Base-by-base conservation (phyloP, 2,797 vertebrate species). In the Crax fasciolata region DNA sequence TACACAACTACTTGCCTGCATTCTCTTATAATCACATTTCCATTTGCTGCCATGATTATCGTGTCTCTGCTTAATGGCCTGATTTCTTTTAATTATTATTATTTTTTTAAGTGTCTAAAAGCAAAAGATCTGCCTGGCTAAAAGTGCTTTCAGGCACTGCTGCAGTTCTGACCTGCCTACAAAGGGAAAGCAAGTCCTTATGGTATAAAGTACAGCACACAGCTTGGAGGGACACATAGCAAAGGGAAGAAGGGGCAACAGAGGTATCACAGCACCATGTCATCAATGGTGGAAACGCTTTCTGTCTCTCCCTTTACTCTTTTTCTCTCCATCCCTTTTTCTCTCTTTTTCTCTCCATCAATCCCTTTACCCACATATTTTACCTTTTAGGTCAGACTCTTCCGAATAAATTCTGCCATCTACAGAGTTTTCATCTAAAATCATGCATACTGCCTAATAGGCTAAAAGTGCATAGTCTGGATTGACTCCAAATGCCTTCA, bases 381-480 rank as follows among this genome's bases (percentile, higher is more conserved):
- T 10, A 46, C 28, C n/a, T 46, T 80, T 63, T 11, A 10, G 38
- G n/a, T 84, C 43, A 3, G 7, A 41, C 23, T 30, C 10, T 54
- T 63, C 54, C 65, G 35, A 93, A 87, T 44, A 93, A 84, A 73
- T 38, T 30, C n/a, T 75, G 38, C 41, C 28, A 1, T 49, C 44
- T 59, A 46, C 2, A 25, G 13, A 21, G 55, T 12, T 63, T 63
- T 63, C 39, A 70, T 19, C 17, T 67, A 35, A 74, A 89, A 84
- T 61, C 10, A 62, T 13, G 39, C 61, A 41, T 79, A 91, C 58
- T 79, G 24, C 81, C 49, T 85, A 80, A 80, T 5, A 35, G 28
- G 20, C 51, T 30, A 87, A 83, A 96, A 84, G 16, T 7, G 5
- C 43, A 20, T 27, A 46, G 90, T 43, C 58, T 93, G 90, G 48